Evolutionary conservation across 1,140 invertebrate species (phyloP), one percentile per base, ranked within the genome.

Genomic region (Propsilocerus akamusi): DNA sequence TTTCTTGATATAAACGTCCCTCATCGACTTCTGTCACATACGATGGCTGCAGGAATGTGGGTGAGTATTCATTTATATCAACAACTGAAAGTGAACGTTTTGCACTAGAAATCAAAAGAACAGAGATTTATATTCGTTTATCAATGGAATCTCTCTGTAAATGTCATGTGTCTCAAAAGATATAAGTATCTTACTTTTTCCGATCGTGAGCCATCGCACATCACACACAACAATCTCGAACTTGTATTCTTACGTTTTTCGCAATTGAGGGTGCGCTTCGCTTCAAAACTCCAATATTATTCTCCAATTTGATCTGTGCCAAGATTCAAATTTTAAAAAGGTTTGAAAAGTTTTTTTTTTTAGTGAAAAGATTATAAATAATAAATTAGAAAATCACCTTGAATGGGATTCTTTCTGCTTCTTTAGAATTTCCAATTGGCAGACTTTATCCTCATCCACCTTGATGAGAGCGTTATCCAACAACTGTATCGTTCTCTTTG

Each of bases 191-290:
- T n/a, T n/a, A n/a, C n/a, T 49, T 86, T 89, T 62, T 84, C 77
- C 48, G 86, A 86, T 60, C 83, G 77, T 55, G 78, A 77, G 55
- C 83, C 83, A 65, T 81, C 81, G 67, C 92, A 96, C 52, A 87
- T 86, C 32, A 93, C 80, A 22, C n/a, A 91, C 91, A 25, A 87
- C 83, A 61, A 96, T 90, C 66, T 92, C 86, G 64, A 97, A 96
- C 70, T 91, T 92, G 74, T 96, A 97, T 86, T 87, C 53, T 86
- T 83, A 37, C 89, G 71, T 64, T 94, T 94, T 66, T 96, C 91
- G 68, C 87, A 96, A 69, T 95, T 93, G 30, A 97, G 75, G 30
- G 77, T 78, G 52, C 79, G 78, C 28, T 81, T 78, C 37, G 88
- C 84, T 52, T 81, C 34, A 97, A 72, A 30, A 65, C 63, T 5